A percentile compares a stretch with the other conserved stretches of the same genome.
Conservation (phyloP, 2,797 vertebrate species). For the Fundulus diaphanus region DNA sequence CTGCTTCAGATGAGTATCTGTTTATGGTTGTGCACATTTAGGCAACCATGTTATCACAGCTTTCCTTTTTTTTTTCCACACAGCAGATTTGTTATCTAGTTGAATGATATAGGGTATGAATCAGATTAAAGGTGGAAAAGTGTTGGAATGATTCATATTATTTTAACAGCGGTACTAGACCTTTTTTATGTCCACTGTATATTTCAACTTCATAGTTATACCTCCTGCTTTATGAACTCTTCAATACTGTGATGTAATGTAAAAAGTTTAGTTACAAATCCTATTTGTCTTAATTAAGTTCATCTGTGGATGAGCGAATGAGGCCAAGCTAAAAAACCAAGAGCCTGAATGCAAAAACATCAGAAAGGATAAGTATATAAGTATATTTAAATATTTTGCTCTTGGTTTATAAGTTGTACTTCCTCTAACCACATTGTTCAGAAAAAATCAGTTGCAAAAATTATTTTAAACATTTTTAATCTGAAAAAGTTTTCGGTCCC, state of each 20-base stretch:
- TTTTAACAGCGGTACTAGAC: neutral
- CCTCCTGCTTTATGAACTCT: neutral
- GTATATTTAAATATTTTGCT: neutral
- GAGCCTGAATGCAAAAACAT: neutral
- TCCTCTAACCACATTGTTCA: neutral
- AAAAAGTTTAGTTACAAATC: neutral
- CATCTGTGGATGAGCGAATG: too few species aligned
- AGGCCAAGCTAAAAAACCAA: too few species aligned
- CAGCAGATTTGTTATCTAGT: neutral
- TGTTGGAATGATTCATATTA: neutral
- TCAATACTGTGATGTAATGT: neutral
- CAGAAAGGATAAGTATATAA: neutral
- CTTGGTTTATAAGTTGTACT: neutral
- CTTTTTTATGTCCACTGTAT: neutral
- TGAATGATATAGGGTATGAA: neutral
- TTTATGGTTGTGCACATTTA: neutral
- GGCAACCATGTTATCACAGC: neutral
- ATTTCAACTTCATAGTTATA: neutral
- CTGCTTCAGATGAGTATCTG: neutral
- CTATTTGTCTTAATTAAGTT: too few species aligned
- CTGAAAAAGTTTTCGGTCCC: neutral
- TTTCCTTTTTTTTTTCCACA: too few species aligned
- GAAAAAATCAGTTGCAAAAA: neutral
- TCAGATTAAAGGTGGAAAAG: neutral
- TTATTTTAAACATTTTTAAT: constrained; percentile 7